Evolutionary conservation across 2,113 vertebrate genomes (phyloP).

Genomic region (Polypterus bichir): DNA sequence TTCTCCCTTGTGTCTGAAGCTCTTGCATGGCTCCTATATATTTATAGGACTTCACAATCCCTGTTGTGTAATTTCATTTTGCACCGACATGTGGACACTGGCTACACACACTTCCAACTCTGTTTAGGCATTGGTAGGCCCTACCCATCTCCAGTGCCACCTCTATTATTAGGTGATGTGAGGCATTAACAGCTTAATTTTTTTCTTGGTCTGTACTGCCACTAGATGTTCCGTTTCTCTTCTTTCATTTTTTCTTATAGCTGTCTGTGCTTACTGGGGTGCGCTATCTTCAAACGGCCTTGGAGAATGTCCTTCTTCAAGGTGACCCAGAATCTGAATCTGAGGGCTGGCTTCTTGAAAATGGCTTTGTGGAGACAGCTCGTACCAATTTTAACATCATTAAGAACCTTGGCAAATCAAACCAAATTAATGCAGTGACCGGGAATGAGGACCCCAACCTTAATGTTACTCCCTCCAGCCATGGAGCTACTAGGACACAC

Average conservation of each 20-base stretch:
- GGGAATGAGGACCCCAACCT: conserved; percentile 59
- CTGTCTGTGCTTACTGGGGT: conserved; percentile 68
- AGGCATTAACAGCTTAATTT: too few relatives aligned
- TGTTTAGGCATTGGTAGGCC: too few relatives aligned
- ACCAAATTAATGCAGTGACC: conserved; percentile 51
- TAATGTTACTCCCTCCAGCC: conserved; percentile 51
- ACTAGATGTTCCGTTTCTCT: too few relatives aligned
- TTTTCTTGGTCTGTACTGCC: too few relatives aligned
- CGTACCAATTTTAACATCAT: conserved; percentile 65
- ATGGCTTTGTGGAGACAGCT: conserved; percentile 67
- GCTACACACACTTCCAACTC: too few relatives aligned
- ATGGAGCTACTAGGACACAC: conserved; percentile 50
- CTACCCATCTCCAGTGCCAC: too few relatives aligned
- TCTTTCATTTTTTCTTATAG: conserved; percentile 30
- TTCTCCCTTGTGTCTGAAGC: too few relatives aligned
- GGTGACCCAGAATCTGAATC: conserved; percentile 63
- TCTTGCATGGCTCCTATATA: too few relatives aligned
- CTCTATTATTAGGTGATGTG: too few relatives aligned
- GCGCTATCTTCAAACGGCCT: conserved; percentile 73
- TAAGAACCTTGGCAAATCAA: conserved; percentile 64
- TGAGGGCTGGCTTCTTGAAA: conserved; percentile 72
- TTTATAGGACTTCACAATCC: too few relatives aligned
- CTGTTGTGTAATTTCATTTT: too few relatives aligned
- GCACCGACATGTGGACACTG: too few relatives aligned
- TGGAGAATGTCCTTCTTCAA: conserved; percentile 61